Base-by-base conservation (phyloP, 2,888 invertebrate genomes). In the Ormyrus rosae region DNA sequence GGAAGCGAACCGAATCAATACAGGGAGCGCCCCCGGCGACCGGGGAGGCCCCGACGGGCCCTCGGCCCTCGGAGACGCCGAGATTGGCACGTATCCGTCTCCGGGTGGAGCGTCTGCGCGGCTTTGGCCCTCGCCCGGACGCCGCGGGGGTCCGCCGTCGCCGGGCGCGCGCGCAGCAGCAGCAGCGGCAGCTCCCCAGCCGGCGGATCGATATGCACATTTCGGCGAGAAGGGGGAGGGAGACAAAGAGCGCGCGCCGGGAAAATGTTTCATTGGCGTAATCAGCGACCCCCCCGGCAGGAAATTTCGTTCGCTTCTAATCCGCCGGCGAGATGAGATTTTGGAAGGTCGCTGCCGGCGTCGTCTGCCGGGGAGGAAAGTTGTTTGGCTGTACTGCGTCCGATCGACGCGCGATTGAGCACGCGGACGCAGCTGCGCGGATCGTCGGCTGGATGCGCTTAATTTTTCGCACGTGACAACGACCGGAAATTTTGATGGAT, bases 201-300 rank as follows among this genome's bases (percentile, higher is more conserved):
- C 19, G 19, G 50, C 34, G 61, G 71, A 71, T 71, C 71, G 71
- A 71, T 71, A 71, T 71, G 71, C 71, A 71, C 71, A 71, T 71
- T 71, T 71, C 61, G 71, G 64, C 64, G 64, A 8, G 11, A 9
- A 4, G 6, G 5, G 48, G 13, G 11, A 69, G 46, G 1, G n/a
- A 19, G 13, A 19, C 51, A 51, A 34, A n/a, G 13, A 48, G 65
- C n/a, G n/a, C 4, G n/a, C 6, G n/a, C n/a, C 5, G 19, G 19
- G 19, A 19, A 19, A 19, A 19, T 19, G 19, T 19, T 19, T 19
- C 19, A 19, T 19, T 19, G 19, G 19, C 19, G 19, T 19, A 19
- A 1, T 19, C 19, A 1, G 19, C 13, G 19, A 19, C 1, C 1
- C 19, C 1, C 19, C 19, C 19, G 19, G 19, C 19, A 19, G 19